phyloP scores from a whole-genome alignment of 2,797 vertebrate species.

The Gobionotothen gibberifrons region DNA sequence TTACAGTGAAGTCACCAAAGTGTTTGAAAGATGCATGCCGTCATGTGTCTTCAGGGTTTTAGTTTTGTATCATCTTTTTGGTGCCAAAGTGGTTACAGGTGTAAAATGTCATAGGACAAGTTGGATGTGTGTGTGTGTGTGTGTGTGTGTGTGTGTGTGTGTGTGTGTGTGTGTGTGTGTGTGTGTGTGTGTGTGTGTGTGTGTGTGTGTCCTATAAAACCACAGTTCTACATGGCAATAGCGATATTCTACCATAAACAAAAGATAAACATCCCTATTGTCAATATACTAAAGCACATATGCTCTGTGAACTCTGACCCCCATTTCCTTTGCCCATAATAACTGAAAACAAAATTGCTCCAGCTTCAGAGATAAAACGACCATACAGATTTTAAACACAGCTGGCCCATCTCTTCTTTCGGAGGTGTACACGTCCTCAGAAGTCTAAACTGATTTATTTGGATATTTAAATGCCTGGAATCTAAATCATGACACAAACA shows the following conservation, averaged over 20 bases:
- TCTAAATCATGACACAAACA: constrained; percentile 82
- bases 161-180: not conserved
- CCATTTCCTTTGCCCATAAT: constrained; percentile 33
- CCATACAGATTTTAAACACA: constrained; percentile 63
- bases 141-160: not conserved
- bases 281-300: constrained; percentile 14
- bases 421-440: constrained; percentile 71
- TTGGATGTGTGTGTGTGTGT: not conserved
- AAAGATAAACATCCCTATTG: constrained; percentile 25
- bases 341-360: constrained; percentile 51
- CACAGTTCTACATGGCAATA: not conserved
- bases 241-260: constrained; percentile 10
- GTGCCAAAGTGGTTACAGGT: constrained; percentile 27
- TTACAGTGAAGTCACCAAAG: constrained; percentile 71
- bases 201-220: not conserved
- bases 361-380: constrained; percentile 46
- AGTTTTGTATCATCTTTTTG: constrained; percentile 14
- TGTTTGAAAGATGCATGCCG: constrained; percentile 60
- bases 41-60: constrained; percentile 46
- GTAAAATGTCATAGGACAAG: constrained; percentile 6
- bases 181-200: not conserved
- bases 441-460: constrained; percentile 79
- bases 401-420: constrained; percentile 63
- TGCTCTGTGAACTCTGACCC: constrained; percentile 37
- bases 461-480: constrained; percentile 78